These are phyloP conservation scores for Drosophila nebulosa DNA, from an alignment of 1,140 invertebrate genomes.

Conservation along the genomic window DNA sequence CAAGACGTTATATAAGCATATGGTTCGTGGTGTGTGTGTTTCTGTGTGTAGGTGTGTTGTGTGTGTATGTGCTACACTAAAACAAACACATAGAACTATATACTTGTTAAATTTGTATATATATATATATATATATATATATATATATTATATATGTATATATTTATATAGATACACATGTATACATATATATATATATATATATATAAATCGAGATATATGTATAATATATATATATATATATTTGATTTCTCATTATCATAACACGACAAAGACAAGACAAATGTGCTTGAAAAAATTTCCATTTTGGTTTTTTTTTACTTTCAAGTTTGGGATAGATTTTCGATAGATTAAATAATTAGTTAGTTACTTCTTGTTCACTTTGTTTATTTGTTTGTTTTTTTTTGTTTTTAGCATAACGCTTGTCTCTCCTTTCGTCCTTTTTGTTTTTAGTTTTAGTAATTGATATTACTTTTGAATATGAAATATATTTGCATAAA, in stretches of 20 bases:
- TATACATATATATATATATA: slow-evolving; percentile 10
- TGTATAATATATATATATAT: slow-evolving; percentile 13
- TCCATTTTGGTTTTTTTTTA: not conserved
- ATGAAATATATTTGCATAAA: not conserved
- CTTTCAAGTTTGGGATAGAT: not conserved
- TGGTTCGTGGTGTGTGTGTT: not conserved
- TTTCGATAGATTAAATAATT: not conserved
- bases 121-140: not conserved
- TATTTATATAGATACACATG: not conserved
- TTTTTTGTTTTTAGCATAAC: not conserved
- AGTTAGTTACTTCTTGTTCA: not conserved
- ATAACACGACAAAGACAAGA: slow-evolving; percentile 31
- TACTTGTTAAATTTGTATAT: slow-evolving; percentile 12
- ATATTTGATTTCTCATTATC: slow-evolving; percentile 15
- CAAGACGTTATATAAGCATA: slow-evolving; percentile 4
- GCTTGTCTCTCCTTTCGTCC: not conserved
- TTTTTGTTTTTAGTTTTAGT: not conserved
- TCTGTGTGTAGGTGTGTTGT: not conserved
- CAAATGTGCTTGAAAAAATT: slow-evolving; percentile 24
- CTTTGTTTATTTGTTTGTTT: not conserved
- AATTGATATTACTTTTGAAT: not conserved
- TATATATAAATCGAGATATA: slow-evolving; percentile 6
- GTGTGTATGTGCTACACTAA: not conserved
- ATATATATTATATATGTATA: not conserved
- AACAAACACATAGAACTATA: slow-evolving; percentile 9